These are phyloP conservation scores for Trachythela sp. DNA, from an alignment of 64 coral and sea anemone species.

Conservation along the genomic window DNA sequence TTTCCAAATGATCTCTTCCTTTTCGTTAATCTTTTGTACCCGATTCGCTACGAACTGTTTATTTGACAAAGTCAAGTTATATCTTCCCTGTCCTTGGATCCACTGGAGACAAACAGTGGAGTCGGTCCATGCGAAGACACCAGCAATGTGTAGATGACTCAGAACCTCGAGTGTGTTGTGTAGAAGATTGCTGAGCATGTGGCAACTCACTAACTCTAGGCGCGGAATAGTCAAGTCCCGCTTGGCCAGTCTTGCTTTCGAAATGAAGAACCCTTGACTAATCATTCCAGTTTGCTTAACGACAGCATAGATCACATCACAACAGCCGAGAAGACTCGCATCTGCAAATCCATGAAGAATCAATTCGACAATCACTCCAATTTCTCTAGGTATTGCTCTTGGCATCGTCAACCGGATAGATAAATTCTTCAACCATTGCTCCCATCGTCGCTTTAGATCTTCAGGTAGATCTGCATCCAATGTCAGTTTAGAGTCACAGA, in stretches of 20 bases:
- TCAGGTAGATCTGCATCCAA: not conserved
- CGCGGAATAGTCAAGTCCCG: not conserved
- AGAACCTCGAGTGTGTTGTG: not conserved
- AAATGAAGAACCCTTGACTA: not conserved
- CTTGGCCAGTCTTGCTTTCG: slow-evolving; percentile 6
- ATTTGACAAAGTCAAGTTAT: too few species aligned
- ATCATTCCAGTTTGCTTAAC: not conserved
- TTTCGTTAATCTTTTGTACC: too few species aligned
- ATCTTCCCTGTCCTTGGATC: not conserved
- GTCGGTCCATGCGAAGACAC: not conserved
- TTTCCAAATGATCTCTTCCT: too few species aligned
- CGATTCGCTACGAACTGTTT: not conserved
- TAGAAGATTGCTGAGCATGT: slow-evolving; percentile 15
- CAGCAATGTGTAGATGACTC: not conserved
- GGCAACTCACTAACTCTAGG: not conserved
- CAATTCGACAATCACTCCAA: not conserved
- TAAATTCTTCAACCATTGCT: not conserved
- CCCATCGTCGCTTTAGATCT: not conserved
- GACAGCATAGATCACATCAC: not conserved
- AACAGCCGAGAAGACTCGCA: not conserved
- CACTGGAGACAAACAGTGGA: not conserved
- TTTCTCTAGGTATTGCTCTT: not conserved
- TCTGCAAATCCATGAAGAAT: not conserved
- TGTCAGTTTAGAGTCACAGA: not conserved
- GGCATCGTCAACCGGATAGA: not conserved